Percentiles rank a stretch among this genome's conserved stretches.
phyloP scores from a whole-genome alignment of 2,888 invertebrate genomes.

The Drosophila paramelanica region DNA sequence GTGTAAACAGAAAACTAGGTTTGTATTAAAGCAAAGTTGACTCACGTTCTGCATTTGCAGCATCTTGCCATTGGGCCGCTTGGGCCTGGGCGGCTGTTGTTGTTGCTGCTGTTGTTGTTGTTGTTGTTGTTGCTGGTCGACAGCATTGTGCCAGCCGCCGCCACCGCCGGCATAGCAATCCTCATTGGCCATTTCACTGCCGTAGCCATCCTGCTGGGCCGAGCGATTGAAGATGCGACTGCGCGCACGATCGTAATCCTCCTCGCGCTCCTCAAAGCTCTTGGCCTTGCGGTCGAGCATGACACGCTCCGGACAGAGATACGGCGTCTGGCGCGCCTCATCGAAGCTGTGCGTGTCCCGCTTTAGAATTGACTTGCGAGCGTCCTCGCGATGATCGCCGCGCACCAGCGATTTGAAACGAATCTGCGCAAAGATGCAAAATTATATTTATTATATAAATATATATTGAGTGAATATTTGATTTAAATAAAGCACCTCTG shows the following conservation, averaged over 20 bases:
- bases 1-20: too few relatives aligned
- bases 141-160: constrained; percentile 71
- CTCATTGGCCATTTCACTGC: constrained; percentile 36
- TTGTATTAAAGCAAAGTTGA: not conserved
- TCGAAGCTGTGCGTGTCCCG: constrained; percentile 93
- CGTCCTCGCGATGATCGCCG: constrained; percentile 88
- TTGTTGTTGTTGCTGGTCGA: constrained; percentile 42
- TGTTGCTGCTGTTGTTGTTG: constrained; percentile 45
- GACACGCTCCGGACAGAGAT: constrained; percentile 88
- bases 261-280: constrained; percentile 96
- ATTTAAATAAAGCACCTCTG: constrained; percentile 75
- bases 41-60: constrained; percentile 83
- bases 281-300: constrained; percentile 90
- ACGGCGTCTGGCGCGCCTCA: constrained; percentile 87
- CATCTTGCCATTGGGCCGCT: constrained; percentile 83
- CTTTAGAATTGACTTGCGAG: constrained; percentile 92
- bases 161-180: constrained; percentile 63
- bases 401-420: constrained; percentile 90
- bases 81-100: constrained; percentile 69
- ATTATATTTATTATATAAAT: not conserved
- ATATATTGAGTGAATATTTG: not conserved
- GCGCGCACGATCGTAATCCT: constrained; percentile 93
- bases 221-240: constrained; percentile 91
- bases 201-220: constrained; percentile 72
- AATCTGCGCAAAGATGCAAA: constrained; percentile 83